A percentile compares a stretch with the other conserved stretches of the same genome.
phyloP scores from a whole-genome alignment of 2,797 vertebrate species.

The Amphiprion clarkii region DNA sequence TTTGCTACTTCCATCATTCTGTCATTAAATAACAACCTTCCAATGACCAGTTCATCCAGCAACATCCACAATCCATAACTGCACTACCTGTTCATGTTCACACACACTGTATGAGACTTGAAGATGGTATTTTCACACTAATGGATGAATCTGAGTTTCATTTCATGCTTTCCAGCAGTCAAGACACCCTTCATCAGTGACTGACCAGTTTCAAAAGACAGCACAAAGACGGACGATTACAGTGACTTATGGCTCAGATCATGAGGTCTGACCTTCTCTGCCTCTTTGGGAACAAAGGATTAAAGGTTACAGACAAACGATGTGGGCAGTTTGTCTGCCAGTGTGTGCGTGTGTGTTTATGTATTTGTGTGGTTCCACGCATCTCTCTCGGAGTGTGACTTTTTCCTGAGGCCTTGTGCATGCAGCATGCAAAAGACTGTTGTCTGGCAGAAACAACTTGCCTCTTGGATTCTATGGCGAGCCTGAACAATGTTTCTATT shows the following conservation, averaged over 20 bases:
- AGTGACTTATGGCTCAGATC: slow-evolving; percentile 45
- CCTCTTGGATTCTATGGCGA: slow-evolving; percentile 46
- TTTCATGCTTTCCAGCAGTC: not conserved
- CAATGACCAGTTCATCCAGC: too few relatives aligned
- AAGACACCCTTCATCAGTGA: not conserved
- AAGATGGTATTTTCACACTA: not conserved
- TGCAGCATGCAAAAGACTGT: slow-evolving; percentile 38
- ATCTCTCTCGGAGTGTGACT: slow-evolving; percentile 43
- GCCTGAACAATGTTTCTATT: slow-evolving; percentile 70
- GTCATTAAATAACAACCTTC: not conserved
- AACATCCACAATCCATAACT: too few relatives aligned
- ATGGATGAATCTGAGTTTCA: not conserved
- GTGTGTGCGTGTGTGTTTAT: slow-evolving; percentile 45
- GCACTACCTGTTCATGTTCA: not conserved
- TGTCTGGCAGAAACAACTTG: slow-evolving; percentile 54
- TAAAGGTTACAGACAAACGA: slow-evolving; percentile 68
- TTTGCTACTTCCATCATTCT: not conserved
- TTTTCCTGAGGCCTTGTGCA: slow-evolving; percentile 44
- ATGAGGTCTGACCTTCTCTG: slow-evolving; percentile 50
- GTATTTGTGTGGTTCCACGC: slow-evolving; percentile 48
- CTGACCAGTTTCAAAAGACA: slow-evolving; percentile 18
- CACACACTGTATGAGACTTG: not conserved
- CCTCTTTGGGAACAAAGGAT: slow-evolving; percentile 67
- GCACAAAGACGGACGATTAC: slow-evolving; percentile 8
- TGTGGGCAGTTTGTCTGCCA: slow-evolving; percentile 63